Base-by-base conservation (phyloP, 2,888 invertebrate species). In the Acronicta psi region DNA sequence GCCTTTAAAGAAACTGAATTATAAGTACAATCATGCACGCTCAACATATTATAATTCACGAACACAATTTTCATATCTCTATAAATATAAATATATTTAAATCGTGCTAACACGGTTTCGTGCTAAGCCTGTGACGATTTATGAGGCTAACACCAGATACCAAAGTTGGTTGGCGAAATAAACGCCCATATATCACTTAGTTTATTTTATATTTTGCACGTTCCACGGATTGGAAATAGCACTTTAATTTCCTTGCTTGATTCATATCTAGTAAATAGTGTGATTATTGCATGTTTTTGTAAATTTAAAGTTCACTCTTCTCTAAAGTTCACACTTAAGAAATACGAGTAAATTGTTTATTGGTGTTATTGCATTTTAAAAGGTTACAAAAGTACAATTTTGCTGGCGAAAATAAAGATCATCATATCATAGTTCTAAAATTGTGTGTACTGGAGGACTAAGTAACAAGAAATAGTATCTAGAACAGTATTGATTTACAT, bases 131-230 rank as follows among this genome's bases (percentile, higher is more conserved):
- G 42, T 44, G 1, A 52, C 47, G 20, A 74, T 74, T 74, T 74
- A 74, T 68, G 68, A 60, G 54, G 46, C 23, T 18, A 56, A 36
- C 51, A 59, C 41, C 46, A 65, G 56, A 58, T 59, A 73, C 70
- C 60, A 63, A 74, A 73, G 56, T 71, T 70, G 54, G 57, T 54
- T 54, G 29, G 56, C 50, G 52, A 58, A 73, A 73, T 73, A 73
- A 73, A 73, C 54, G 62, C 36, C 43, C 59, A 54, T 73, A 54
- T 59, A 66, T 73, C 73, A 73, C 65, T 60, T 64, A 60, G 54
- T 65, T 69, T 72, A 58, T 65, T 69, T 71, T 61, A 71, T 64
- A 60, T 60, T 66, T 53, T 50, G 40, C 65, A 18, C 52, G 51
- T 46, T 44, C 23, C 43, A 41, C 68, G 53, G 51, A 71, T 71